Percentiles rank a stretch among this genome's conserved stretches.
Conservation (phyloP, 2,797 vertebrate species). For the Microchirus variegatus region DNA sequence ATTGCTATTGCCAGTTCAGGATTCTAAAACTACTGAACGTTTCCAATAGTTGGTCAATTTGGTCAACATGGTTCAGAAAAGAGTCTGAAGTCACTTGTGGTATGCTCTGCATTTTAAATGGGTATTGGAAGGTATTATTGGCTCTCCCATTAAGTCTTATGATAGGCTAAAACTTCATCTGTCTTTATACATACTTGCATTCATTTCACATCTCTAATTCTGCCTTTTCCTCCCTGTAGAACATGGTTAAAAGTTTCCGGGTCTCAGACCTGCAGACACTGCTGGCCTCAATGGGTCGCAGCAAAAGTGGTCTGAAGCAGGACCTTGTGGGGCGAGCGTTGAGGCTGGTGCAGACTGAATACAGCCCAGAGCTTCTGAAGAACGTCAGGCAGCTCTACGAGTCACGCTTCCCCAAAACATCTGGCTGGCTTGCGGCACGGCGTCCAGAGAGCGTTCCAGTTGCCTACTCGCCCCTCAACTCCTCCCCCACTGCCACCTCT, state of each 20-base stretch:
- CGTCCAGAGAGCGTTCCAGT: conserved; percentile 80
- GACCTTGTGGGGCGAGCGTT: conserved; percentile 95
- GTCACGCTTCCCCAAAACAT: conserved; percentile 92
- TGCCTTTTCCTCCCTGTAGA: conserved; percentile 72
- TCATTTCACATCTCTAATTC: conserved; percentile 5
- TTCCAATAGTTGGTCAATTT: too few relatives aligned
- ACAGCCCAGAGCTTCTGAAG: conserved; percentile 97
- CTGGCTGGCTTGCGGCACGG: conserved; percentile 82
- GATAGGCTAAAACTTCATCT: not conserved
- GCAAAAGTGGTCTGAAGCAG: conserved; percentile 98
- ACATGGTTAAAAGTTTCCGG: conserved; percentile 99
- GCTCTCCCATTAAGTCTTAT: not conserved
- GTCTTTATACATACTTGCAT: not conserved
- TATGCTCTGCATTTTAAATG: not conserved
- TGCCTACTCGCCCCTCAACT: conserved; percentile 79
- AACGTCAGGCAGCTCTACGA: conserved; percentile 98
- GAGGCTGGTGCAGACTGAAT: conserved; percentile 96
- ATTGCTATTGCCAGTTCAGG: too few relatives aligned
- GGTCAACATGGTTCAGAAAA: not conserved
- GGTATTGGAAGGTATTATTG: too few relatives aligned
- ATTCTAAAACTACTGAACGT: too few relatives aligned
- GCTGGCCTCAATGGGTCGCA: conserved; percentile 97
- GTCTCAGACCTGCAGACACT: conserved; percentile 99
- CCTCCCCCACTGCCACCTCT: conserved; percentile 76
- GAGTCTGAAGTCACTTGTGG: not conserved